A percentile compares a stretch with the other conserved stretches of the same genome.
These are phyloP conservation scores for Hetaerina titia DNA, from an alignment of 2,888 invertebrate species.

Conservation along the genomic window DNA sequence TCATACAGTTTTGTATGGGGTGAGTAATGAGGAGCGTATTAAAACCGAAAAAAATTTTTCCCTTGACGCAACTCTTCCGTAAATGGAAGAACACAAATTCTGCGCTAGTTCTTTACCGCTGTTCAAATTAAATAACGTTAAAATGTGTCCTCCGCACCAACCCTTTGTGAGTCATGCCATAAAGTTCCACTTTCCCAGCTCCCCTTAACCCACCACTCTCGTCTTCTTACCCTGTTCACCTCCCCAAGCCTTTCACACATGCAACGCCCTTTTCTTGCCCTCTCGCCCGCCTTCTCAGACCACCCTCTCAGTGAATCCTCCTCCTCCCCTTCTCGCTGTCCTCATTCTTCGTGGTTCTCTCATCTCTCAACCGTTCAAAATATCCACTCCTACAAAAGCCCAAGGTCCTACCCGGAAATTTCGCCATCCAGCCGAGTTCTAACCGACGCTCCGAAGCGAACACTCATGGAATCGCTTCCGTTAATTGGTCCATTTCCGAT, in stretches of 20 bases:
- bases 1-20: neutral
- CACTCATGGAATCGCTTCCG: neutral
- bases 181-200: neutral
- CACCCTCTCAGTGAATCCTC: neutral
- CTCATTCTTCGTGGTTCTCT: neutral
- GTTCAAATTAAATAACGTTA: slow-evolving; percentile 23
- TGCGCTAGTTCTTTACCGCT: neutral
- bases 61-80: neutral
- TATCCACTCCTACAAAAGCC: neutral
- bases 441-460: neutral
- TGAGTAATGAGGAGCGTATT: slow-evolving; percentile 1
- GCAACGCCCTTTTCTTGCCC: neutral
- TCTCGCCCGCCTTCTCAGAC: neutral
- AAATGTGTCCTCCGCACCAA: neutral
- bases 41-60: neutral
- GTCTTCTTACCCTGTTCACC: neutral
- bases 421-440: neutral
- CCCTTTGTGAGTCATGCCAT: neutral
- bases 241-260: neutral
- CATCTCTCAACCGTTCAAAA: neutral
- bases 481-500: neutral
- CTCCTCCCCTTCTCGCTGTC: neutral
- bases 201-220: neutral
- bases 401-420: neutral
- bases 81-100: neutral